phyloP scores from a whole-genome alignment of 2,113 vertebrate species.

The Antechinus stuartii region DNA sequence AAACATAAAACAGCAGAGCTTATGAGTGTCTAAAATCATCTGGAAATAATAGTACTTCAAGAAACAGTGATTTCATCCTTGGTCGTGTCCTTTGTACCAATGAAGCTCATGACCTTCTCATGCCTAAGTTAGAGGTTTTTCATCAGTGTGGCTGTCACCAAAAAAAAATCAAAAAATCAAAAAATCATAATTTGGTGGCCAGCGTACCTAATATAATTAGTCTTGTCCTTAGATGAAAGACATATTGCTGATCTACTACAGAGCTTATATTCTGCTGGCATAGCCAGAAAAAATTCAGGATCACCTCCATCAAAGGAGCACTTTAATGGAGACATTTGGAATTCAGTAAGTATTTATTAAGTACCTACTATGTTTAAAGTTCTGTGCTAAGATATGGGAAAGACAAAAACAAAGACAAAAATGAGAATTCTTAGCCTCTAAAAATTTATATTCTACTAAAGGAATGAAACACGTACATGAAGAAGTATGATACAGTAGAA shows the following conservation, averaged over 20 bases:
- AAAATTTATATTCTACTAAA: not conserved
- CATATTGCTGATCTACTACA: not conserved
- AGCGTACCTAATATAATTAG: not conserved
- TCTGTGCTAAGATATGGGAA: constrained; percentile 1
- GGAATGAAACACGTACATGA: not conserved
- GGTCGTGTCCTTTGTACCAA: not conserved
- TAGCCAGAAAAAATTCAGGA: not conserved
- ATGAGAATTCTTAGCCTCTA: not conserved
- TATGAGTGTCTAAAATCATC: not conserved
- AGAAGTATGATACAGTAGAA: not conserved
- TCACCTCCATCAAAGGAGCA: not conserved
- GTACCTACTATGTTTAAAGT: constrained; percentile 5
- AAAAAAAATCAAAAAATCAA: not conserved
- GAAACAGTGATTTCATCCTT: not conserved
- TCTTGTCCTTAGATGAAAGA: not conserved
- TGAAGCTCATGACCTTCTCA: not conserved
- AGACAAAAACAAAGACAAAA: not conserved
- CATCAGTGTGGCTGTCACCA: not conserved
- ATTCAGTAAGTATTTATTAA: not conserved
- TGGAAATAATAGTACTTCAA: not conserved
- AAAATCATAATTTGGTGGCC: not conserved
- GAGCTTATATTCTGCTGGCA: not conserved
- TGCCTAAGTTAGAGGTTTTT: not conserved
- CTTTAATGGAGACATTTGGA: not conserved
- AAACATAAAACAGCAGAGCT: not conserved